phyloP scores from a whole-genome alignment of 2,113 vertebrate genomes.

The Danionella cerebrum region DNA sequence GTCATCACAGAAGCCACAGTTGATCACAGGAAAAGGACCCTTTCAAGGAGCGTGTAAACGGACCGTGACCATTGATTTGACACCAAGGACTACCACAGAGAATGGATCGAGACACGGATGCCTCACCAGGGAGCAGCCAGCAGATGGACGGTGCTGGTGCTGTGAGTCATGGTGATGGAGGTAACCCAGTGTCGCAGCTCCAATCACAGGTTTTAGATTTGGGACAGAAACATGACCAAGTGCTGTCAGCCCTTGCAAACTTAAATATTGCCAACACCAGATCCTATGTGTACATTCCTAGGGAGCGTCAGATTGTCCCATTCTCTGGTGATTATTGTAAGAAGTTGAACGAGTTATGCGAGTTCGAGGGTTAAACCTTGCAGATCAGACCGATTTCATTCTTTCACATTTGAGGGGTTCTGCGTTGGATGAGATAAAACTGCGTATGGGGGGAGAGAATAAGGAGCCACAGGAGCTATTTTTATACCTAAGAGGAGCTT shows the following conservation, averaged over 20 bases:
- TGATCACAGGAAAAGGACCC: no score
- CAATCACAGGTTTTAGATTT: not conserved
- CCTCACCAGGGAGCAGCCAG: no score
- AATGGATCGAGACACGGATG: no score
- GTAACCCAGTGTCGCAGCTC: not conserved
- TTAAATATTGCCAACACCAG: not conserved
- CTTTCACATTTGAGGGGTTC: no score
- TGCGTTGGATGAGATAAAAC: not conserved
- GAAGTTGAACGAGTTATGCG: no score
- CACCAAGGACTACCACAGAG: no score
- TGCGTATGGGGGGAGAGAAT: not conserved
- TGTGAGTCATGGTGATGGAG: not conserved
- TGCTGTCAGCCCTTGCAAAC: not conserved
- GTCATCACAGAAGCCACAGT: no score
- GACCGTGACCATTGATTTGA: no score
- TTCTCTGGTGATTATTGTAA: conserved; percentile 6
- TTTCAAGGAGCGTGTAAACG: no score
- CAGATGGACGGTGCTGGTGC: no score
- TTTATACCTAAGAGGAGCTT: not conserved
- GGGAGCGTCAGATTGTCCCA: not conserved
- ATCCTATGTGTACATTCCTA: conserved; percentile 6
- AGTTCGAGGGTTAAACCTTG: not conserved
- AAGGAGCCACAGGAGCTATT: not conserved
- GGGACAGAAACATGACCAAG: not conserved
- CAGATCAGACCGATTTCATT: not conserved